Evolutionary conservation across 2,113 vertebrate genomes (phyloP).

Genomic region (Eclectus roratus): DNA sequence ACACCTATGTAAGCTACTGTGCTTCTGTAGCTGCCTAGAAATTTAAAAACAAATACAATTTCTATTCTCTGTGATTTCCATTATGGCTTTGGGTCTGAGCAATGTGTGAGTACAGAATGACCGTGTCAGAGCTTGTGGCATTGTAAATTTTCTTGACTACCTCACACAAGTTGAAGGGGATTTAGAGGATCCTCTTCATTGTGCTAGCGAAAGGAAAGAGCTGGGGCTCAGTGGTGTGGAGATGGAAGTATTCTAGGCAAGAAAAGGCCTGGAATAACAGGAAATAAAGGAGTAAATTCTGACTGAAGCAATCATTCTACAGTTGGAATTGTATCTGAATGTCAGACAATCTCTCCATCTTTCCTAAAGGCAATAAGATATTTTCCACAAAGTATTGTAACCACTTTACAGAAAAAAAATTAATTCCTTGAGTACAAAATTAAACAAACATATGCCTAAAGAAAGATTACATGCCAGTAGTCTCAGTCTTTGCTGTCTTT

Average conservation of each 20-base stretch:
- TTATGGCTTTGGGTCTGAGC: background rate
- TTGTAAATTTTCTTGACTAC: background rate
- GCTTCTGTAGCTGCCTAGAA: background rate
- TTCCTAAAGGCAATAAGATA: background rate
- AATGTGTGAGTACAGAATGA: background rate
- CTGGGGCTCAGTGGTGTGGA: background rate
- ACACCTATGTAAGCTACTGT: background rate
- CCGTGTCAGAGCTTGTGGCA: accelerated
- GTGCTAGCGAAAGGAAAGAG: background rate
- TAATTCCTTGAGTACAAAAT: background rate
- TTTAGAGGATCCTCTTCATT: background rate
- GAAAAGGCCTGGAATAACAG: background rate
- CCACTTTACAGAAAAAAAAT: background rate
- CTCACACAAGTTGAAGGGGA: background rate
- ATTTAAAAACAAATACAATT: background rate
- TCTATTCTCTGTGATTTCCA: background rate
- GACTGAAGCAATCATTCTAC: background rate
- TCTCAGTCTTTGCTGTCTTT: background rate
- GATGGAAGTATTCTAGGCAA: background rate
- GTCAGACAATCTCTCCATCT: background rate
- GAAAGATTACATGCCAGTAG: accelerated
- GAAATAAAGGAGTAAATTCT: background rate
- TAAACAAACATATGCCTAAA: background rate
- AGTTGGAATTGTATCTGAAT: background rate
- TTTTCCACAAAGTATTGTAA: background rate